Evolutionary conservation across 1,140 invertebrate genomes (phyloP), one percentile per base, ranked within the genome.

Genomic region (Diabrotica virgifera): DNA sequence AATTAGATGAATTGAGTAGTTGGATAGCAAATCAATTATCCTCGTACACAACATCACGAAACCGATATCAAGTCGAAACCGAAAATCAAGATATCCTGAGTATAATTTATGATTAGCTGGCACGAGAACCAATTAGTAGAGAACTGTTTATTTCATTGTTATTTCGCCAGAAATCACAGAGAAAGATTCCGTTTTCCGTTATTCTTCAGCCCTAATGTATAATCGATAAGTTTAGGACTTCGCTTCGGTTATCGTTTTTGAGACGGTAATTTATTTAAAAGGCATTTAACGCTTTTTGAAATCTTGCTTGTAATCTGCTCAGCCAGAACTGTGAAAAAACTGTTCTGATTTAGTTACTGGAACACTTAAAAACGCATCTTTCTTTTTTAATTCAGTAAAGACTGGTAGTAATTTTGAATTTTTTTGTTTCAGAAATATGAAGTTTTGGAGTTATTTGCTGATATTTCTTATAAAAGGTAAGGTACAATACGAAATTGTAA

Each of bases 341-440:
- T 24, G 24, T 24, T 46, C 40, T 6, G n/a, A n/a, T 46, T 46
- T 46, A 10, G 40, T 46, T 46, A 46, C 8, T 10, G 40, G 40
- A 10, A 46, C 5, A 46, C 40, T 46, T 46, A 10, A 46, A 46
- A 46, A 8, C 4, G 6, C 40, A 8, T 46, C n/a, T 46, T 46
- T n/a, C 8, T 46, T 46, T 10, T 10, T 46, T 46, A 46, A 46
- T 46, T 46, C 5, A 10, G n/a, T 46, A 46, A 46, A 5, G n/a
- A 10, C 6, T 46, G 8, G 40, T 46, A 46, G 8, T 10, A 10
- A 10, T 46, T 46, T 46, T 46, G n/a, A 46, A 3, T 8, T 46
- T 46, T 46, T 40, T 59, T 59, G 36, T 59, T 57, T 40, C 57
- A 11, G 12, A 12, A 37, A 59, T 5, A 38, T 46, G 40, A 46